Conservation (phyloP, 2,888 invertebrate species). For the Drosophila mimetica region DNA sequence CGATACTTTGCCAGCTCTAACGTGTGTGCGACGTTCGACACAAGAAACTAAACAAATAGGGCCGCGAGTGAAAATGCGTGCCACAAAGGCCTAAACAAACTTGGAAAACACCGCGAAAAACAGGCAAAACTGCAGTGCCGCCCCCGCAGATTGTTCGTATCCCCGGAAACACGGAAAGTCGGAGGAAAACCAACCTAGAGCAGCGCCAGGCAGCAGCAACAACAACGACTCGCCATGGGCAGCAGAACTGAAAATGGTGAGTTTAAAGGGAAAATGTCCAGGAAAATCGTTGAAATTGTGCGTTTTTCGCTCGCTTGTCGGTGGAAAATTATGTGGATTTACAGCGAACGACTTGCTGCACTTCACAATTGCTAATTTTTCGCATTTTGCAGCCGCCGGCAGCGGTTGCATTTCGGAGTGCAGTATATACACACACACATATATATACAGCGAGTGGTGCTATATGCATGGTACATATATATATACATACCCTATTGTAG, state of each 20-base stretch:
- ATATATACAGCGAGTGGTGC: not conserved
- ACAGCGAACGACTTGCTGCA: not conserved
- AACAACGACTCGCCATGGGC: slow-evolving; percentile 44
- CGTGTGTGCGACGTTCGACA: too few species aligned
- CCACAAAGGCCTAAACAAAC: slow-evolving; percentile 43
- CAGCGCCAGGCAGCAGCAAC: slow-evolving; percentile 14
- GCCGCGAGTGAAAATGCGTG: slow-evolving; percentile 41
- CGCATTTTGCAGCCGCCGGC: slow-evolving; percentile 25
- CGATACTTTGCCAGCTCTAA: too few species aligned
- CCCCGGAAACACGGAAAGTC: slow-evolving; percentile 2
- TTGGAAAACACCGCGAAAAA: slow-evolving; percentile 26
- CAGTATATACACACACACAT: not conserved
- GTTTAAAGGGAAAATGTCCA: slow-evolving; percentile 24
- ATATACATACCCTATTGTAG: not conserved
- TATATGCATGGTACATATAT: not conserved
- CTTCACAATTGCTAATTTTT: not conserved
- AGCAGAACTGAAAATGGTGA: slow-evolving; percentile 77
- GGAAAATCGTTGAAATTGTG: not conserved
- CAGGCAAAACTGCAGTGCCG: slow-evolving; percentile 20
- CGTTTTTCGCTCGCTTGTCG: not conserved
- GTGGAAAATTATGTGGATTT: not conserved
- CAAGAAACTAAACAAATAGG: too few species aligned
- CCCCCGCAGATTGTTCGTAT: slow-evolving; percentile 2
- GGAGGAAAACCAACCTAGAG: slow-evolving; percentile 5
- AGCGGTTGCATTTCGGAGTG: slow-evolving; percentile 8